phyloP scores from a whole-genome alignment of 2,797 vertebrate species.

The Pachyuromys duprasi region DNA sequence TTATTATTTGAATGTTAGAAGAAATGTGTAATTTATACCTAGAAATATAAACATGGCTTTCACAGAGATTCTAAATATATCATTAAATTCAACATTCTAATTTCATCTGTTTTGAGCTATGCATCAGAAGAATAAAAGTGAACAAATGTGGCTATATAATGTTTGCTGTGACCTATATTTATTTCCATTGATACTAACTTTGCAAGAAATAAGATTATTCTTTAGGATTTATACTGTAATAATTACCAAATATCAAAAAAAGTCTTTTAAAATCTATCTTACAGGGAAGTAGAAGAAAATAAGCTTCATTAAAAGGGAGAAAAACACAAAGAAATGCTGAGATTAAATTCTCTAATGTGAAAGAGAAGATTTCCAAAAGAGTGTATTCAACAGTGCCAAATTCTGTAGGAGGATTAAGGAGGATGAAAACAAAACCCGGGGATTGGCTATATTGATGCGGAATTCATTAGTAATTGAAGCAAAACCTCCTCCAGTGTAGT shows the following conservation, averaged over 20 bases:
- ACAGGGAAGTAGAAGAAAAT: background rate
- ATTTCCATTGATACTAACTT: background rate
- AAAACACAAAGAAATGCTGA: background rate
- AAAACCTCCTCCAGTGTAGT: slow-evolving; percentile 34
- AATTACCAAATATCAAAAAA: background rate
- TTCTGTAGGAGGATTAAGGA: slow-evolving; percentile 56
- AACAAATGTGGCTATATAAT: background rate
- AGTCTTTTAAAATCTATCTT: background rate
- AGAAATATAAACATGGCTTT: background rate
- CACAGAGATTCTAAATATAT: background rate
- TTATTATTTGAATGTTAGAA: background rate
- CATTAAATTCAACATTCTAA: background rate
- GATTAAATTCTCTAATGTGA: slow-evolving; percentile 51
- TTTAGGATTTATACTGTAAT: background rate
- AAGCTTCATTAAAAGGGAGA: slow-evolving; percentile 15
- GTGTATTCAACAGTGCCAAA: slow-evolving; percentile 42
- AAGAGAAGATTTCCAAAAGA: slow-evolving; percentile 55
- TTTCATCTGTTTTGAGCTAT: background rate
- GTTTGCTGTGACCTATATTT: background rate
- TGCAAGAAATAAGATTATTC: background rate
- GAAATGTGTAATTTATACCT: background rate
- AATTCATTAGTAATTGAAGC: slow-evolving; percentile 67
- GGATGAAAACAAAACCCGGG: slow-evolving; percentile 65
- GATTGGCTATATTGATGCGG: slow-evolving; percentile 58
- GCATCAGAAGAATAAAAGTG: background rate